Evolutionary conservation across 2,113 vertebrate species (phyloP), one percentile per base, ranked within the genome.

Genomic region (Apaloderma vittatum): DNA sequence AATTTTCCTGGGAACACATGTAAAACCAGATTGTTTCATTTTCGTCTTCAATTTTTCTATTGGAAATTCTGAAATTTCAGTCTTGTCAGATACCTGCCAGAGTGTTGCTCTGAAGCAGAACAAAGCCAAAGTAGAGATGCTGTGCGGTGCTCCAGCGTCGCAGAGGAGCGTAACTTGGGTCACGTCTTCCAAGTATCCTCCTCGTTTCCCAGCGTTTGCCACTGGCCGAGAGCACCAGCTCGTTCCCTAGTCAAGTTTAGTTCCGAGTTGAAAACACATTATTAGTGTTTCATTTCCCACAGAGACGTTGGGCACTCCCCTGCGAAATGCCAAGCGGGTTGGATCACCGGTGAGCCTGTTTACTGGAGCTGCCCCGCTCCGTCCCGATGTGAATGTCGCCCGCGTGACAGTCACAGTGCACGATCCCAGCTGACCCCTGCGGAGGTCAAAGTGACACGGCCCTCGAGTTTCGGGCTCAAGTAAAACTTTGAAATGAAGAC

Each of bases 221-320:
- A 48, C n/a, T 17, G 29, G 55, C 67, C 68, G 54, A 26, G 62
- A 88, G 43, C 62, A 62, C 10, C 32, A 34, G 29, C 68, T 92
- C 4, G 0, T 78, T 75, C 65, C 54, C 43, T 54, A 46, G 40
- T 51, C 32, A n/a, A 81, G 62, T 46, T 86, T 74, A 65, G 65
- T 86, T 81, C 46, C 10, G 37, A 85, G 73, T 54, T 91, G 30
- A 61, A 91, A 32, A 1, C 73, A n/a, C 29, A 1, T 46, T 43
- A 72, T 86, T 81, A 92, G 36, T 21, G 45, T 52, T 95, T 84
- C 16, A 9, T 73, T 88, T 20, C 27, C 52, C 32, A 14, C 18
- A 22, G 15, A 36, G 66, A 37, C 0, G 0, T 11, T 3, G 61
- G 7, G 15, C 0, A 0, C 54, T 95, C 9, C 62, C 61, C 77